phyloP scores from a whole-genome alignment of 1,140 invertebrate species.

The Ceratosolen solmsi region DNA sequence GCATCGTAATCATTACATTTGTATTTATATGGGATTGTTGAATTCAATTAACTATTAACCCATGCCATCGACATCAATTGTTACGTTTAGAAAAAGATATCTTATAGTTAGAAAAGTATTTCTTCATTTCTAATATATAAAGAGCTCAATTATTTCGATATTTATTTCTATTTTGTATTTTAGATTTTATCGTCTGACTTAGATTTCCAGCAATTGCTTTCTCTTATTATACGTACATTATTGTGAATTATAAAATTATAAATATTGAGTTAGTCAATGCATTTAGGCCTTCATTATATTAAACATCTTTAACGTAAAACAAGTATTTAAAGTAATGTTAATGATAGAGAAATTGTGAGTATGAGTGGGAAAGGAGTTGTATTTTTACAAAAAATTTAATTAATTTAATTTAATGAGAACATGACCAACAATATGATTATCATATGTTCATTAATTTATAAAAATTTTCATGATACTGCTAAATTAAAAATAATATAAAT shows the following conservation, averaged over 20 bases:
- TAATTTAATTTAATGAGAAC: no score
- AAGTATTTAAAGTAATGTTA: not conserved
- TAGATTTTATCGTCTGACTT: not conserved
- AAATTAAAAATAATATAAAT: no score
- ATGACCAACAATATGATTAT: no score
- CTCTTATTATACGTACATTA: not conserved
- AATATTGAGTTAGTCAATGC: not conserved
- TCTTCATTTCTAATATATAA: slow-evolving; percentile 24
- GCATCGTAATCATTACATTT: not conserved
- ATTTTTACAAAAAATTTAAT: no score
- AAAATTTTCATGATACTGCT: no score
- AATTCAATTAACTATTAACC: slow-evolving; percentile 31
- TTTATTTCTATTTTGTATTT: not conserved
- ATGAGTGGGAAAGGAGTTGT: no score
- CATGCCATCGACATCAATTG: not conserved
- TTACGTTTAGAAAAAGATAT: not conserved
- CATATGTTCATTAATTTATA: no score
- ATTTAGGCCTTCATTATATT: not conserved
- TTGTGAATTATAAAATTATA: not conserved
- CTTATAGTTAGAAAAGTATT: no score
- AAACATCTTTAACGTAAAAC: not conserved
- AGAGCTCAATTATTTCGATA: slow-evolving; percentile 1
- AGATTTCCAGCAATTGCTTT: no score
- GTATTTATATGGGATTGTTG: slow-evolving; percentile 28
- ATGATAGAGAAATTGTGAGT: no score